These are phyloP conservation scores for Luscinia megarhynchos DNA, from an alignment of 2,797 vertebrate species.

Conservation along the genomic window DNA sequence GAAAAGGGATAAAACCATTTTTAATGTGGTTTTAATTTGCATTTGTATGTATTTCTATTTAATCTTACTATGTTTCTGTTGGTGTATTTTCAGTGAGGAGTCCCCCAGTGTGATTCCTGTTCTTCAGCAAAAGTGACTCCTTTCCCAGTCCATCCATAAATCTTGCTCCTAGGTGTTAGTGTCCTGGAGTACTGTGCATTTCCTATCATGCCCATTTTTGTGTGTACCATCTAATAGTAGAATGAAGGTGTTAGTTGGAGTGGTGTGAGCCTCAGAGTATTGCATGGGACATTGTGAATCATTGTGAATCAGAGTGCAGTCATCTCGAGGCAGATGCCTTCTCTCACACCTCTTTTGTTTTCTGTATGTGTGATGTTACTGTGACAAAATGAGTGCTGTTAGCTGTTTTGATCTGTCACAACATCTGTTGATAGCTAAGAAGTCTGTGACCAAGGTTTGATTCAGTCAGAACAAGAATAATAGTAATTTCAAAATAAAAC, in stretches of 20 bases:
- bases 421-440: not conserved
- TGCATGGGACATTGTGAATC: not conserved
- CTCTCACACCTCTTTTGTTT: not conserved
- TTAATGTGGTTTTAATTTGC: not conserved
- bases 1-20: not conserved
- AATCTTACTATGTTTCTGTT: slow-evolving; percentile 18
- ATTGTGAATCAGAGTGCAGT: not conserved
- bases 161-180: slow-evolving; percentile 1
- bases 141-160: not conserved
- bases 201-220: not conserved
- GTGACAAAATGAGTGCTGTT: not conserved
- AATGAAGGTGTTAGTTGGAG: not conserved
- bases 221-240: not conserved
- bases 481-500: not conserved
- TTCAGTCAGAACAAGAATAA: not conserved
- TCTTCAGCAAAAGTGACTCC: slow-evolving; percentile 12
- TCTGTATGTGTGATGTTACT: not conserved
- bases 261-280: not conserved
- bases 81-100: slow-evolving; percentile 1
- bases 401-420: not conserved
- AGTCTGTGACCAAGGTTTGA: not conserved
- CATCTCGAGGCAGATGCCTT: not conserved
- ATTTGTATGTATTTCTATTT: slow-evolving; percentile 1
- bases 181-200: not conserved
- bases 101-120: not conserved